These are phyloP conservation scores for Dolichopus griseipennis DNA, from an alignment of 2,888 invertebrate species.

Conservation along the genomic window DNA sequence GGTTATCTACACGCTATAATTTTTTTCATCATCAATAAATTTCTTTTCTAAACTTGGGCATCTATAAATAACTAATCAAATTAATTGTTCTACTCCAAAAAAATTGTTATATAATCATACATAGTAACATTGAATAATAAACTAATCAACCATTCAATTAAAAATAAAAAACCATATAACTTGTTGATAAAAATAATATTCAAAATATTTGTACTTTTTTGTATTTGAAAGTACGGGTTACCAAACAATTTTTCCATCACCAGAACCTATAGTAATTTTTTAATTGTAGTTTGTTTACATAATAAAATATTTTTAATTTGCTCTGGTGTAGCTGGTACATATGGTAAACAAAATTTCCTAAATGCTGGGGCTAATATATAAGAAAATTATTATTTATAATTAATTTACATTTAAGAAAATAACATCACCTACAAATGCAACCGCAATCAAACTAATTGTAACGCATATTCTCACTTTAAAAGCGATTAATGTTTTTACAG, in stretches of 20 bases:
- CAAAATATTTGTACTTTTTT: neutral
- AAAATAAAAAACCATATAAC: constrained; percentile 67
- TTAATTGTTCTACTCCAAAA: constrained; percentile 77
- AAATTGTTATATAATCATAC: constrained; percentile 81
- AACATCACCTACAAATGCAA: constrained; percentile 30
- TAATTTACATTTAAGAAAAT: no score
- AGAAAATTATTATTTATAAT: neutral
- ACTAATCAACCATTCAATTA: constrained; percentile 89
- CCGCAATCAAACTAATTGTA: constrained; percentile 35
- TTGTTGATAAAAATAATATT: constrained; percentile 50
- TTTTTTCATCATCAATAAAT: constrained; percentile 56
- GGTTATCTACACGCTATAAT: constrained; percentile 87
- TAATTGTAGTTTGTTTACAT: constrained; percentile 45
- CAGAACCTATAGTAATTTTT: constrained; percentile 83
- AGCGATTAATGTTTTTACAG: constrained; percentile 34
- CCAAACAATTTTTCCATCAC: constrained; percentile 90
- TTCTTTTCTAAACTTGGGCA: constrained; percentile 75
- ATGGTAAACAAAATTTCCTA: constrained; percentile 83
- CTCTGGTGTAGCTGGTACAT: constrained; percentile 78
- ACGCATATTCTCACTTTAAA: constrained; percentile 54
- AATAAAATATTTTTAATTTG: constrained; percentile 74
- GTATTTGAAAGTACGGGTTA: constrained; percentile 21
- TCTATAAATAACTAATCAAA: constrained; percentile 46
- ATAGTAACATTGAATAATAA: constrained; percentile 58
- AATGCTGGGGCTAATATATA: constrained; percentile 63